Percentiles rank a stretch among this genome's conserved stretches.
These are phyloP conservation scores for Bolinopsis microptera DNA, from an alignment of 37 sponge, comb jelly and placozoan species.

Conservation along the genomic window DNA sequence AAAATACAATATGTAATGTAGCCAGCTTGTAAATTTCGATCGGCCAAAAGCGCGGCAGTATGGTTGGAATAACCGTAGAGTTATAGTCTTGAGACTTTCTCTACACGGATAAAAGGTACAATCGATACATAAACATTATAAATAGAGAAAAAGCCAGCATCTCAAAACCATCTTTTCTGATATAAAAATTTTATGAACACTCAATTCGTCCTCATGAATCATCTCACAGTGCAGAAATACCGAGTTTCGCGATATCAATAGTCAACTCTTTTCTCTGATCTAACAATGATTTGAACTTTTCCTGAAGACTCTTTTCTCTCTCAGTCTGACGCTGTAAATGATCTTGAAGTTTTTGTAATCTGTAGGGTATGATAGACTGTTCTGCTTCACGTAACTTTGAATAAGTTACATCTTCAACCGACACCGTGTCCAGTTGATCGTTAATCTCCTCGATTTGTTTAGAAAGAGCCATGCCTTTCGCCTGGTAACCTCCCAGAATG, in stretches of 20 bases:
- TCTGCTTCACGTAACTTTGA: constrained; percentile 77
- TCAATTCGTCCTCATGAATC: too few species aligned
- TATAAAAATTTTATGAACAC: too few species aligned
- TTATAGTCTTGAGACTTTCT: too few species aligned
- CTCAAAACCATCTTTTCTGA: too few species aligned
- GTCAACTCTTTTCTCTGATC: constrained; percentile 68
- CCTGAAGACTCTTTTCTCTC: constrained; percentile 81
- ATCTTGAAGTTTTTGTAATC: constrained; percentile 78
- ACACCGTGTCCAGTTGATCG: constrained; percentile 81
- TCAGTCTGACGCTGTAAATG: constrained; percentile 77
- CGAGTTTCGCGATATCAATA: constrained; percentile 29
- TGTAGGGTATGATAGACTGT: constrained; percentile 77
- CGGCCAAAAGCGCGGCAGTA: too few species aligned
- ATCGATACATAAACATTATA: too few species aligned
- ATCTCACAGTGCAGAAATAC: not conserved
- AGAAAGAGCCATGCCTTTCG: constrained; percentile 66
- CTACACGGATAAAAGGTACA: too few species aligned
- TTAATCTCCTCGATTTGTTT: constrained; percentile 86
- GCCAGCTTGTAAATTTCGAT: not conserved
- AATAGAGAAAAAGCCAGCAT: too few species aligned
- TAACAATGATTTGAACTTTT: constrained; percentile 73
- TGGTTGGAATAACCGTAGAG: too few species aligned
- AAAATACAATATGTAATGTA: not conserved
- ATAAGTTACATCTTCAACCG: constrained; percentile 85
- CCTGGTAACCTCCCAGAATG: constrained; percentile 87